phyloP scores from a whole-genome alignment of 1,140 invertebrate genomes.

The Potamilus streckersoni region DNA sequence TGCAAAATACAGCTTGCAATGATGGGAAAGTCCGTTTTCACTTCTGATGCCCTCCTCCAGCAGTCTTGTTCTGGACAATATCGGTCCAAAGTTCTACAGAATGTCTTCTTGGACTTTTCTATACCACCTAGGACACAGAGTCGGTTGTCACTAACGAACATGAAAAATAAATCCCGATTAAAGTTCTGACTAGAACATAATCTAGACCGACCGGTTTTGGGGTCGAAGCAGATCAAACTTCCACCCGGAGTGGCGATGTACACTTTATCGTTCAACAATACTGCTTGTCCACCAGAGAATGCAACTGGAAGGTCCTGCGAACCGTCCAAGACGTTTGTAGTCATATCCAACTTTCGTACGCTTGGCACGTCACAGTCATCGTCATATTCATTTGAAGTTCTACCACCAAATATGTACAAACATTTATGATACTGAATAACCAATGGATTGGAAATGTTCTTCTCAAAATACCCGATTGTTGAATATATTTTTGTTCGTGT shows the following conservation, averaged over 20 bases:
- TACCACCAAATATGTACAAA: constrained; percentile 26
- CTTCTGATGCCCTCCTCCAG: constrained; percentile 4
- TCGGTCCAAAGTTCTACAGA: constrained; percentile 8
- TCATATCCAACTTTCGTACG: constrained; percentile 16
- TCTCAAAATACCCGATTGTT: background rate
- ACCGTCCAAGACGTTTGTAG: background rate
- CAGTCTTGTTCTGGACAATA: constrained; percentile 12
- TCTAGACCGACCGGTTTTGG: constrained; percentile 14
- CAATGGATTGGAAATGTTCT: constrained; percentile 1
- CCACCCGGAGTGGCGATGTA: constrained; percentile 18
- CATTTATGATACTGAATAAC: background rate
- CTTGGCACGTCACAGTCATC: background rate
- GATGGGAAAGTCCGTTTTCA: background rate
- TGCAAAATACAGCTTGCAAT: constrained; percentile 16
- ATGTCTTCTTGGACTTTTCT: background rate
- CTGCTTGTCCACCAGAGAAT: constrained; percentile 23
- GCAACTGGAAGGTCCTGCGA: constrained; percentile 7
- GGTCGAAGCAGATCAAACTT: constrained; percentile 21
- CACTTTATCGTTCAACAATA: constrained; percentile 18
- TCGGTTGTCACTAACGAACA: constrained; percentile 8
- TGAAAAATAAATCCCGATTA: constrained; percentile 12
- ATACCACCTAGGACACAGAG: constrained; percentile 11
- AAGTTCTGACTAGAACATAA: constrained; percentile 18
- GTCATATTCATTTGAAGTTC: constrained; percentile 1
- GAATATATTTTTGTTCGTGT: constrained; percentile 4